Evolutionary conservation across 2,113 vertebrate species (phyloP), one percentile per base, ranked within the genome.

Genomic region (Microcebus tavaratra): DNA sequence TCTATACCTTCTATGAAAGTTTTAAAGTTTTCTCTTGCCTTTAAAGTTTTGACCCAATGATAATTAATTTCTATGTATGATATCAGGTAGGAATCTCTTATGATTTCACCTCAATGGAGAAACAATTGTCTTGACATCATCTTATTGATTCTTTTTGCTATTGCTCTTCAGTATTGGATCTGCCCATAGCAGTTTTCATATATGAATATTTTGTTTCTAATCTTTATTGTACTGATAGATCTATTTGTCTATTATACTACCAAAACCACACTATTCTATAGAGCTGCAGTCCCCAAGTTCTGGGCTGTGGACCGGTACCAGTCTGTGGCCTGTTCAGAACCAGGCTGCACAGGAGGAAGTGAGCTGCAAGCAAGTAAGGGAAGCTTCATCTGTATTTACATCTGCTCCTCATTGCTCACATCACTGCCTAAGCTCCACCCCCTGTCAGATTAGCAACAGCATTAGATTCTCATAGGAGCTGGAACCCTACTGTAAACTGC

Each of bases 41-140:
- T 88, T 91, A 79, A 94, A 84, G 3, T 75, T 95, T 96, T 92
- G n/a, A 81, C 31, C 10, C 63, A 57, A 50, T 50, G 11, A 27
- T 68, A 78, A 94, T 42, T 88, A 8, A 73, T 84, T 83, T 90
- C 84, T 79, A 36, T 57, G 39, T 55, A 68, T 83, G 31, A 1
- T 50, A 15, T 82, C 39, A 87, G 29, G 31, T 79, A 94, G 21
- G 25, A 73, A 59, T 90, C n/a, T 63, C 7, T 81, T 83, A 42
- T 27, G 25, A 39, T 83, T 97, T 94, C 25, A 14, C 8, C 12
- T 90, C 27, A 34, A 12, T 79, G 4, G 27, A 80, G 45, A 94
- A 45, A 55, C 13, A 63, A 29, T 92, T 88, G 31, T 87, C 23
- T 88, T 96, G 48, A 79, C 36, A 90, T 61, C 11, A 91, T 73